A percentile compares a stretch with the other conserved stretches of the same genome.
phyloP scores from a whole-genome alignment of 2,888 invertebrate genomes.

The Anthophora plumipes region DNA sequence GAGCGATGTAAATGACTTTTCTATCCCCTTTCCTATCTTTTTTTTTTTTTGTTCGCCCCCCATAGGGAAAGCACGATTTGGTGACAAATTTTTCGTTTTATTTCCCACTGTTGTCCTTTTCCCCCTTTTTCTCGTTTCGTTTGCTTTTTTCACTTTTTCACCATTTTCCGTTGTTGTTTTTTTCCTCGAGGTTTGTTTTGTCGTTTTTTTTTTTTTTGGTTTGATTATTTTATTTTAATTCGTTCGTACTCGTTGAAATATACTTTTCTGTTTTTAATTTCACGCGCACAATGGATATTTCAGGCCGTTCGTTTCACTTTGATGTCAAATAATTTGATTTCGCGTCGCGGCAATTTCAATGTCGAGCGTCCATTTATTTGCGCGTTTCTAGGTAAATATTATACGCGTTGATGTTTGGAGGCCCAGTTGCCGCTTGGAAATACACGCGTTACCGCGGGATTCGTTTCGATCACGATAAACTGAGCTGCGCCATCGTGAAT shows the following conservation, averaged over 20 bases:
- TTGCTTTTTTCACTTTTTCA: background rate
- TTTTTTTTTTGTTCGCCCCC: too few species aligned
- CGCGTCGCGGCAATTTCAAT: constrained; percentile 22
- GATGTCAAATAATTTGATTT: constrained; percentile 39
- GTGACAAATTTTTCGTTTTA: background rate
- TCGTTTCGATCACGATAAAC: background rate
- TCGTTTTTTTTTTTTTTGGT: too few species aligned
- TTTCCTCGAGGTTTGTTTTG: too few species aligned
- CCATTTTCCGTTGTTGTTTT: background rate
- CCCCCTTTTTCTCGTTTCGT: background rate
- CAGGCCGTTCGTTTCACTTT: constrained; percentile 35
- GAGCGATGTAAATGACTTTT: background rate
- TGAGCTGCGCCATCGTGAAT: constrained; percentile 6
- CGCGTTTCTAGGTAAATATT: constrained; percentile 23
- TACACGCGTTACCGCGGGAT: background rate
- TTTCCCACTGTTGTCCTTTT: background rate
- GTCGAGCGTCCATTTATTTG: constrained; percentile 19
- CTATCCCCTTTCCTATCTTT: background rate
- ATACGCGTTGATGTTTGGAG: constrained; percentile 8
- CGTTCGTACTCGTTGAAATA: constrained; percentile 20
- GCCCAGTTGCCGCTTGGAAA: background rate
- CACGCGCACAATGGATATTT: constrained; percentile 26
- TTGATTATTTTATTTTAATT: constrained; percentile 1
- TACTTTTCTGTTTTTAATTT: constrained; percentile 28
- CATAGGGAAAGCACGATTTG: too few species aligned